A percentile compares a stretch with the other conserved stretches of the same genome.
These are phyloP conservation scores for Halocaridina rubra DNA, from an alignment of 2,888 invertebrate species.

Conservation along the genomic window DNA sequence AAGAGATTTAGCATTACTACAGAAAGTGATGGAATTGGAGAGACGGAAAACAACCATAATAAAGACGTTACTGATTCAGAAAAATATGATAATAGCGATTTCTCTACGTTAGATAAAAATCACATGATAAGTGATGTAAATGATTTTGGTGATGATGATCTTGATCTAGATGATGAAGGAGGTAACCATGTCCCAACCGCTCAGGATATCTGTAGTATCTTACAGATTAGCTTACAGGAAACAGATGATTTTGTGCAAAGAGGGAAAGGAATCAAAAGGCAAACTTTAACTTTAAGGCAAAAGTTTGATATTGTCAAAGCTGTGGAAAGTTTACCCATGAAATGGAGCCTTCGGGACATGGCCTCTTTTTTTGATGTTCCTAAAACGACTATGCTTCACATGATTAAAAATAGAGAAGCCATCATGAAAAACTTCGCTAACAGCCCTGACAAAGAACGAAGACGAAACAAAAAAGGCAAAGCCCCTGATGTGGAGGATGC, in stretches of 20 bases:
- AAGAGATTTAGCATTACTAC: constrained; percentile 11
- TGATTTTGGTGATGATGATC: constrained; percentile 5
- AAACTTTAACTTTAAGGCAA: constrained; percentile 21
- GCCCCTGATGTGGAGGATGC: constrained; percentile 35
- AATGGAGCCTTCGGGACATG: constrained; percentile 31
- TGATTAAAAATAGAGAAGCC: constrained; percentile 24
- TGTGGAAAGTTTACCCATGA: constrained; percentile 28
- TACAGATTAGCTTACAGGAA: constrained; percentile 29
- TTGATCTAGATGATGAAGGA: neutral
- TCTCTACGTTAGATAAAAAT: neutral
- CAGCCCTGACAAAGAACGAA: constrained; percentile 25
- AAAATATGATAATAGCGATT: neutral
- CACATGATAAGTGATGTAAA: neutral
- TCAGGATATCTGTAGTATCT: constrained; percentile 17
- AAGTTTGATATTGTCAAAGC: constrained; percentile 35
- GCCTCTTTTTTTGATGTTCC: constrained; percentile 25
- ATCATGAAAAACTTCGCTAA: constrained; percentile 19
- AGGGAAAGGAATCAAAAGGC: constrained; percentile 32
- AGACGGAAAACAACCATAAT: neutral
- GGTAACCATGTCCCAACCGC: neutral
- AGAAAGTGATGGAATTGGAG: neutral
- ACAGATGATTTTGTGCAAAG: constrained; percentile 22
- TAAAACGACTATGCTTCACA: constrained; percentile 26
- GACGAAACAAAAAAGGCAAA: constrained; percentile 29
- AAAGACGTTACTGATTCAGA: neutral